A percentile compares a stretch with the other conserved stretches of the same genome.
These are phyloP conservation scores for Fragum sueziense DNA, from an alignment of 2,888 invertebrate species.

Conservation along the genomic window DNA sequence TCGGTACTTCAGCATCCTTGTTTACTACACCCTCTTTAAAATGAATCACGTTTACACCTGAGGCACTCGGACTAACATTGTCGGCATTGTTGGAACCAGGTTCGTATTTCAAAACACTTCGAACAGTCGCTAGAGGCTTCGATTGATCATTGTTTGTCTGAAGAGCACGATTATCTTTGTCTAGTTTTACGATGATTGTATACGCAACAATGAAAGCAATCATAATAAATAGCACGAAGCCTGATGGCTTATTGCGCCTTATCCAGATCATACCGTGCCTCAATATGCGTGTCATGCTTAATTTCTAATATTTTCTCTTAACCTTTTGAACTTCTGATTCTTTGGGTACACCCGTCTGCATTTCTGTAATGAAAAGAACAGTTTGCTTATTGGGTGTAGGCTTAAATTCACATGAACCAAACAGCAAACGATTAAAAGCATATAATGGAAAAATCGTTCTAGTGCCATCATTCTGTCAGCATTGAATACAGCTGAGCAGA, in stretches of 20 bases:
- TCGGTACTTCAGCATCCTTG: not conserved
- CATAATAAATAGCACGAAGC: conserved; percentile 24
- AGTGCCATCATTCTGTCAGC: too few species aligned
- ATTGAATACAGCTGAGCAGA: too few species aligned
- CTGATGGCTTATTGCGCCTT: conserved; percentile 33
- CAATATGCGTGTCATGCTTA: not conserved
- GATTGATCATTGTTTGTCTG: not conserved
- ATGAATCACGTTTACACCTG: not conserved
- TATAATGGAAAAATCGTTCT: too few species aligned
- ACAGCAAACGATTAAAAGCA: too few species aligned
- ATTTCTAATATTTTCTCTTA: too few species aligned
- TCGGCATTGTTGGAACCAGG: not conserved
- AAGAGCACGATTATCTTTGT: conserved; percentile 1
- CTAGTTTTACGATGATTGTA: conserved; percentile 34
- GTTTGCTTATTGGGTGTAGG: too few species aligned
- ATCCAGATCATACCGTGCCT: conserved; percentile 1
- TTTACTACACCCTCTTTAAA: not conserved
- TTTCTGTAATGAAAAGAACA: too few species aligned
- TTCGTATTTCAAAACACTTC: not conserved
- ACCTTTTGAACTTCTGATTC: too few species aligned
- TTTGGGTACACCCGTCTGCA: too few species aligned
- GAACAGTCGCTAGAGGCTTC: not conserved
- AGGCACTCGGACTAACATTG: not conserved
- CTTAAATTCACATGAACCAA: too few species aligned
- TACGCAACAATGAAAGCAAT: conserved; percentile 36